Evolutionary conservation across 1,140 invertebrate genomes (phyloP).

Genomic region (Anagrus nilaparvatae): DNA sequence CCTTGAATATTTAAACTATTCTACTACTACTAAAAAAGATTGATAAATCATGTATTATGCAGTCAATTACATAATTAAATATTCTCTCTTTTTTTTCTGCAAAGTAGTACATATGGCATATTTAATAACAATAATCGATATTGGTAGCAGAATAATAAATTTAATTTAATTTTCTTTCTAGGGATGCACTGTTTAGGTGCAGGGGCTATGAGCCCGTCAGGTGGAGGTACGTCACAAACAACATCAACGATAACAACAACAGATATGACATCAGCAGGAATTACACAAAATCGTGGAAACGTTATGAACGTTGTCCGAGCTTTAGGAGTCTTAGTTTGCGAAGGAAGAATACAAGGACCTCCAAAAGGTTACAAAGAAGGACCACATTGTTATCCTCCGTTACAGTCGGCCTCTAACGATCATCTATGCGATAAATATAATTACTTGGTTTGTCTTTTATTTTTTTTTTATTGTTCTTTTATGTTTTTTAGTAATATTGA

Average conservation of each 20-base stretch:
- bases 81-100: conserved; percentile 5
- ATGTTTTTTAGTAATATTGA: not conserved
- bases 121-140: not conserved
- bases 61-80: too few species aligned
- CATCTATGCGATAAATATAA: conserved; percentile 48
- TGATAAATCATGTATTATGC: too few species aligned
- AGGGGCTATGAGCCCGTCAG: conserved; percentile 30
- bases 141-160: not conserved
- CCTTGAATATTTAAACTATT: too few species aligned
- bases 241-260: conserved; percentile 33
- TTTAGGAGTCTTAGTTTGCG: conserved; percentile 56
- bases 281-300: conserved; percentile 33
- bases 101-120: not conserved
- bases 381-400: conserved; percentile 53
- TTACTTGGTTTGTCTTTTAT: conserved; percentile 43
- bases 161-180: conserved; percentile 23
- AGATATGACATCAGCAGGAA: conserved; percentile 28
- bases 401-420: conserved; percentile 32
- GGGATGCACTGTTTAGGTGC: conserved; percentile 41
- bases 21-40: too few species aligned
- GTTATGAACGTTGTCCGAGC: conserved; percentile 53
- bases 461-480: not conserved
- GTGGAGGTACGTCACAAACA: conserved; percentile 31
- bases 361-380: conserved; percentile 61
- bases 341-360: conserved; percentile 56